These are phyloP conservation scores for Megalurothrips usitatus DNA, from an alignment of 2,888 invertebrate genomes.

Conservation along the genomic window DNA sequence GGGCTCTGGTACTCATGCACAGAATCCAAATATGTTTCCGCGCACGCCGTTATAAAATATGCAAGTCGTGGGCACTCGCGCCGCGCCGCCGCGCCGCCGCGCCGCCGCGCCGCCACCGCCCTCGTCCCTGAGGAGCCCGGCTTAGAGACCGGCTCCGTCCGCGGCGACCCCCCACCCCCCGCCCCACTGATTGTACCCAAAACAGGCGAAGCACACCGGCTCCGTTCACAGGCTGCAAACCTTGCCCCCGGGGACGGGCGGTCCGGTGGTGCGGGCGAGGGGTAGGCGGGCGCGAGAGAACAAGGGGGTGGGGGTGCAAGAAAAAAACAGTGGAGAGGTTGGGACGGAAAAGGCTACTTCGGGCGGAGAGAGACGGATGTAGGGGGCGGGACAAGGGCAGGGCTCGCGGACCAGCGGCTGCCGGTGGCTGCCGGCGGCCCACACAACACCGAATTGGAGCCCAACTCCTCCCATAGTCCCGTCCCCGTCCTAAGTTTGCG, in stretches of 20 bases:
- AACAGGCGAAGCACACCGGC: not conserved
- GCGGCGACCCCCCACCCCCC: not conserved
- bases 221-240: not conserved
- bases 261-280: not conserved
- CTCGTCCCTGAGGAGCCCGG: no score
- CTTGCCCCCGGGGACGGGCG: not conserved
- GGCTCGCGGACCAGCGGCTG: no score
- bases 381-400: not conserved
- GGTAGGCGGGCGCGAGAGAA: not conserved
- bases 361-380: no score
- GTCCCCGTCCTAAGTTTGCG: conserved; percentile 5
- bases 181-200: not conserved
- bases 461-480: conserved; percentile 10
- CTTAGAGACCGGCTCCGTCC: no score
- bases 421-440: conserved; percentile 16
- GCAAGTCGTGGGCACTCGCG: no score
- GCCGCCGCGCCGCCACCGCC: no score
- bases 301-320: not conserved
- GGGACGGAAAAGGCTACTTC: no score
- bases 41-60: no score
- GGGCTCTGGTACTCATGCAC: no score
- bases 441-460: conserved; percentile 22
- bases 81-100: no score
- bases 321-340: not conserved
- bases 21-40: no score